Evolutionary conservation across 2,113 vertebrate genomes (phyloP), one percentile per base, ranked within the genome.

Genomic region (Poicephalus meyeri): DNA sequence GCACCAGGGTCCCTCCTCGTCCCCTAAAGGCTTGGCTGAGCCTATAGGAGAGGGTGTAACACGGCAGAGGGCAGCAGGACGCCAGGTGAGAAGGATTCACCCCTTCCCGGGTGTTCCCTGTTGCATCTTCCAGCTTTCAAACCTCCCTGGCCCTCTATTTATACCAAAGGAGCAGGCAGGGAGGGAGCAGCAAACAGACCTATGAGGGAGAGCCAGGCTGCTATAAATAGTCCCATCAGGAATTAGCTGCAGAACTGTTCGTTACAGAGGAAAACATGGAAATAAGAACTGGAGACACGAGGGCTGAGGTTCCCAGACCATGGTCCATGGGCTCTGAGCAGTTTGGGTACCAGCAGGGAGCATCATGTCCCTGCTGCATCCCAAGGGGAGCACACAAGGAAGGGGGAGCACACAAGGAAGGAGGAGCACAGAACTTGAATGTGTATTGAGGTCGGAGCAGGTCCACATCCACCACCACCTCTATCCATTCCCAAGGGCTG

Each of bases 171-270:
- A 61, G 50, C 1, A 12, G 16, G 55, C 84, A 74, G 61, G 74
- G 84, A 65, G 63, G 71, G 70, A 79, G 72, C 66, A 56, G 85
- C 35, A 21, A 81, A 49, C 80, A 77, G 80, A 47, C 63, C 69
- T 49, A 23, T 52, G 35, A 55, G 80, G 80, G 74, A 91, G 63
- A 83, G 35, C 49, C 5, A 64, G 64, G 76, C 46, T 85, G 74
- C 89, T 92, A 86, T 92, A 86, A 94, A 86, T 86, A 94, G 81
- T 28, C 52, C 35, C 37, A 50, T 56, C 86, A 77, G 86, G 66
- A 92, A 94, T 94, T 86, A 94, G 81, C 89, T 78, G 41, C 60
- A 81, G 52, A 86, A 81, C 52, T 61, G 50, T 86, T 77, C 6
- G 5, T 94, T 85, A 80, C 65, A 60, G 66, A n/a, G 41, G 35